Conservation (phyloP, 2,113 vertebrate species). For the Lophius piscatorius region DNA sequence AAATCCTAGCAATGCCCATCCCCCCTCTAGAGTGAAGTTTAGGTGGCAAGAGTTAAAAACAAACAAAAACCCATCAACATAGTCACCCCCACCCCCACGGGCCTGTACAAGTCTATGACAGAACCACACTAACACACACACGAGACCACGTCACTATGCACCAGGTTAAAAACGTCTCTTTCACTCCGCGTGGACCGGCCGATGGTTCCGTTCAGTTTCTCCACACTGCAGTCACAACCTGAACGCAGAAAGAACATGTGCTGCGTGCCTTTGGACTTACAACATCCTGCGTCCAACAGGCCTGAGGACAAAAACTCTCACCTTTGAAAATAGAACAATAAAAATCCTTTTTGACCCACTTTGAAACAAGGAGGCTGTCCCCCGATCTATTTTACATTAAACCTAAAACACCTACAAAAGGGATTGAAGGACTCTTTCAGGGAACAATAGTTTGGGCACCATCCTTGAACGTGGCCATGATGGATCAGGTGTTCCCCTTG, state of each 20-base stretch:
- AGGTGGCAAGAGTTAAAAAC: slow-evolving; percentile 2
- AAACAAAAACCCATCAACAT: not conserved
- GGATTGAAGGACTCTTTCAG: slow-evolving; percentile 18
- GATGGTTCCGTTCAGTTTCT: slow-evolving; percentile 52
- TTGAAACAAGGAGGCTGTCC: slow-evolving; percentile 20
- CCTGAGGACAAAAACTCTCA: slow-evolving; percentile 43
- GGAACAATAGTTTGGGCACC: slow-evolving; percentile 34
- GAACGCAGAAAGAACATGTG: slow-evolving; percentile 26
- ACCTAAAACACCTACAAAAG: slow-evolving; percentile 33
- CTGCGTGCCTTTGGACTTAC: slow-evolving; percentile 36
- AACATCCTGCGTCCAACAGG: slow-evolving; percentile 37
- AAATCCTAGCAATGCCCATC: too few species aligned
- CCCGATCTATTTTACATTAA: slow-evolving; percentile 14
- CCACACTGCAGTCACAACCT: slow-evolving; percentile 37
- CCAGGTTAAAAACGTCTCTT: slow-evolving; percentile 38
- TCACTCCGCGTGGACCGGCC: slow-evolving; percentile 31
- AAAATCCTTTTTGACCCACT: slow-evolving; percentile 15
- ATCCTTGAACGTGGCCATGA: slow-evolving; percentile 33
- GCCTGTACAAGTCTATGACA: slow-evolving; percentile 49
- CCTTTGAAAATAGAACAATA: slow-evolving; percentile 17
- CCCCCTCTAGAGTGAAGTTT: slow-evolving; percentile 14
- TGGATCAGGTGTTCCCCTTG: slow-evolving; percentile 35
- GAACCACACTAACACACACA: slow-evolving; percentile 50
- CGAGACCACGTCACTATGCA: slow-evolving; percentile 55
- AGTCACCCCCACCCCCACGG: slow-evolving; percentile 17